Base-by-base conservation (phyloP, 1,140 invertebrate genomes). In the Tetramorium alpestre region DNA sequence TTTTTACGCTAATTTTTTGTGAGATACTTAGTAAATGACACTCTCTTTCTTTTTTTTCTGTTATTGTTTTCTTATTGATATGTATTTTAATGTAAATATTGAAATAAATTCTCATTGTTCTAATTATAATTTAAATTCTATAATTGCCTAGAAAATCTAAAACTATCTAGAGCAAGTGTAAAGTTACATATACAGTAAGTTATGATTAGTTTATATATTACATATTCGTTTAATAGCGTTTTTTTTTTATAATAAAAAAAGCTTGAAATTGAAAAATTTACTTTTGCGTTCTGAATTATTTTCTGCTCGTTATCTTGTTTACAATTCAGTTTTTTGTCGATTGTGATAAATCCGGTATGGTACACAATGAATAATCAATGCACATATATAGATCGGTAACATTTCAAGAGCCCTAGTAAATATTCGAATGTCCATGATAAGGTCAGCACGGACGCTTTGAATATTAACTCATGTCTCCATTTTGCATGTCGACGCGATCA, bases 381-480 rank as follows among this genome's bases (percentile, higher is more conserved):
- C 22, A 11, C 8, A 47, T 3, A 33, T 73, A 70, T 60, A 75
- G 44, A 75, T 73, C 69, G 69, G n/a, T 49, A 72, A 33, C 54
- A 75, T 84, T 84, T 62, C 54, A 47, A 47, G 41, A 60, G 13
- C 16, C 41, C n/a, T 13, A 49, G 41, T 84, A 84, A 84, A 75
- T 84, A 84, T 84, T 84, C 54, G 69, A 44, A 13, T 28, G 13
- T n/a, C 13, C 54, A 38, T 62, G 69, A 73, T 84, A 84, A 75
- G 25, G 41, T 75, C 69, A 60, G 69, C 69, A 58, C 51, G 28
- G 69, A 62, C 41, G 44, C 41, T 49, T 60, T 60, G 28, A 84
- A 84, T 84, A 84, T 84, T 73, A 84, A 84, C 44, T 75, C 25
- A 60, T 22, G 69, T 84, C 80, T 84, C 54, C 70, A 75, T 84